Percentiles rank a stretch among this genome's conserved stretches.
Evolutionary conservation across 2,888 invertebrate genomes (phyloP).

Genomic region (Zootermopsis nevadensis): DNA sequence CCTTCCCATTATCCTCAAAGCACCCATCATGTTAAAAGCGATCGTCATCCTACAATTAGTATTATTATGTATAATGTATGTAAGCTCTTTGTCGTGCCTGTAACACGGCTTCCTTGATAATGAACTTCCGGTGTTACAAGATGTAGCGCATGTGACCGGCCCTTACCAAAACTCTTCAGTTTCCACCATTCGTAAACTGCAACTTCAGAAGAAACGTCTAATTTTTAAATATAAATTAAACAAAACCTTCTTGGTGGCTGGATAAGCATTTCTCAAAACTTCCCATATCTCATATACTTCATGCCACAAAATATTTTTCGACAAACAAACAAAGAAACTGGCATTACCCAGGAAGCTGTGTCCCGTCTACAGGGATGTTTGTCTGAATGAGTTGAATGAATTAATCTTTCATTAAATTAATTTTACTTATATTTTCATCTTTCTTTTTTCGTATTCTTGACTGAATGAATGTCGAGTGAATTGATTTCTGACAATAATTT

Average conservation of each 20-base stretch:
- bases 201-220: too few relatives aligned
- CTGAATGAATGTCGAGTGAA: conserved; percentile 22
- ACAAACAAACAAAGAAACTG: not conserved
- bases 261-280: too few relatives aligned
- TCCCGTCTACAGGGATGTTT: conserved; percentile 22
- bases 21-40: conserved; percentile 42
- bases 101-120: conserved; percentile 39
- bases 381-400: conserved; percentile 27
- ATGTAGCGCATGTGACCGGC: not conserved
- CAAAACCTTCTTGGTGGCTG: too few relatives aligned
- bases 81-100: conserved; percentile 35
- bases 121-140: not conserved
- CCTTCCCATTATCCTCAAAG: conserved; percentile 10
- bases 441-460: conserved; percentile 8
- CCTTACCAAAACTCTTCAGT: not conserved
- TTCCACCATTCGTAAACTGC: too few relatives aligned
- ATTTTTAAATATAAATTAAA: too few relatives aligned
- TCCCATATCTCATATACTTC: too few relatives aligned
- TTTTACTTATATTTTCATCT: conserved; percentile 19
- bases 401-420: conserved; percentile 38
- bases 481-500: conserved; percentile 19
- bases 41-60: conserved; percentile 42
- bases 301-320: too few relatives aligned
- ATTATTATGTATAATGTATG: conserved; percentile 29
- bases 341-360: conserved; percentile 36